Evolutionary conservation across 1,140 invertebrate species (phyloP), one percentile per base, ranked within the genome.

Genomic region (Drepana arcuata): DNA sequence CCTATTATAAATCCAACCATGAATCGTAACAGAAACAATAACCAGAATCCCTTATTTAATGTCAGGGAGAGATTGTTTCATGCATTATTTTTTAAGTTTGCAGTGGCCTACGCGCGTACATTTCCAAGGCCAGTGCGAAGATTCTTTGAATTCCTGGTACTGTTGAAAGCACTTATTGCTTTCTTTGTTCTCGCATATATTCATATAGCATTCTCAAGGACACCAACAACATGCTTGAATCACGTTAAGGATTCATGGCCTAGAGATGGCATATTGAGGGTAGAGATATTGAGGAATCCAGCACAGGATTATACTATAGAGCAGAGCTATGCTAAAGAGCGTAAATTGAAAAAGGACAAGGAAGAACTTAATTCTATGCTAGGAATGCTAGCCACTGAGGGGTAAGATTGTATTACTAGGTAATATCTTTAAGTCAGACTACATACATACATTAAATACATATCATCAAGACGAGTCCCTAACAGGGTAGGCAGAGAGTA

Each of bases 41-140:
- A 86, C 51, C 87, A 90, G 72, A 93, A 93, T 67, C 91, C 92
- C 14, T 67, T 94, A 30, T 90, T 93, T 61, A 92, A 91, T 79
- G 92, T 97, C 36, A 84, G 96, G 58, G 95, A 99, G 66, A 88
- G 96, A 48, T 84, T 98, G n/a, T 99, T 99, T 69, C 94, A 98
- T 82, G 95, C 95, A 14, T 83, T 99, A 43, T 98, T 99, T 74
- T 95, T 97, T 61, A 92, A 95, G 70, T 89, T 93, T 50, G 92
- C 97, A 9, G 79, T 98, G 56, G 89, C 91, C 18, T 99, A 99
- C 85, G 95, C 95, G 9, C 86, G 92, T 63, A 90, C 92, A 37
- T 93, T 98, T 84, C 95, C 96, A 27, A 90, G 90, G 63, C 89
- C 93, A 34, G 84, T 96, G 14, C 86, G 96, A 68, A 86, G 95